Evolutionary conservation across 2,113 vertebrate genomes (phyloP).

Genomic region (Dolichotis patagonum): DNA sequence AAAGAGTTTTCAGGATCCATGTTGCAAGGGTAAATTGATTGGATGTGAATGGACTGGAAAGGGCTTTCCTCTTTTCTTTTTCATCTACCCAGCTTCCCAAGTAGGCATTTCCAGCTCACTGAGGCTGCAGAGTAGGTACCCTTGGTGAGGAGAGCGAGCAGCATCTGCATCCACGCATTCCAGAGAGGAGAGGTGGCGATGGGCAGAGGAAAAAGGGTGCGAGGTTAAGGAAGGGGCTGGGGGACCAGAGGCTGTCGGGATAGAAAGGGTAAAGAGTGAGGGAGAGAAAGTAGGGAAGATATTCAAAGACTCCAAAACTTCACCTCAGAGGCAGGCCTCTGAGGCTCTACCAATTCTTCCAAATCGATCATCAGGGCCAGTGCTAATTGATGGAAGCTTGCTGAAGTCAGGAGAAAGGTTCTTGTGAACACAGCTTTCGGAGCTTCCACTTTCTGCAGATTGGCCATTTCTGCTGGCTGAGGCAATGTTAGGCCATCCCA

Average conservation of each 20-base stretch:
- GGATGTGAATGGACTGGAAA: background rate
- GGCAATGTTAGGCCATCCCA: background rate
- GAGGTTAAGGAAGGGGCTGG: background rate
- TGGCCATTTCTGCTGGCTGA: background rate
- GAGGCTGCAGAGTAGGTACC: background rate
- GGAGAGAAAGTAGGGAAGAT: background rate
- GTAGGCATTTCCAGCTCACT: background rate
- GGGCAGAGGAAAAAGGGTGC: background rate
- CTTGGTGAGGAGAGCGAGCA: no score
- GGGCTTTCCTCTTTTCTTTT: background rate
- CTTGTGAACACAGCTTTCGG: background rate
- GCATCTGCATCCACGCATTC: no score
- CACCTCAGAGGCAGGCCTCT: fast-evolving
- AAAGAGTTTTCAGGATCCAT: background rate
- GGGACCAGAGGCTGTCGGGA: background rate
- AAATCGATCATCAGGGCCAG: background rate
- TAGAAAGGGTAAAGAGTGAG: background rate
- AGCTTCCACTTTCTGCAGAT: background rate
- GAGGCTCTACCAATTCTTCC: background rate
- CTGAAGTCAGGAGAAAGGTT: background rate
- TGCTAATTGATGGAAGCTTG: background rate
- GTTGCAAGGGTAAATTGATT: background rate
- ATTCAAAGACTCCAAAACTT: background rate
- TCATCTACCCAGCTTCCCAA: background rate
- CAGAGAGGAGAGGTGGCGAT: background rate